These are phyloP conservation scores for Petrocephalus sullivani DNA, from an alignment of 2,797 vertebrate species.

Conservation along the genomic window DNA sequence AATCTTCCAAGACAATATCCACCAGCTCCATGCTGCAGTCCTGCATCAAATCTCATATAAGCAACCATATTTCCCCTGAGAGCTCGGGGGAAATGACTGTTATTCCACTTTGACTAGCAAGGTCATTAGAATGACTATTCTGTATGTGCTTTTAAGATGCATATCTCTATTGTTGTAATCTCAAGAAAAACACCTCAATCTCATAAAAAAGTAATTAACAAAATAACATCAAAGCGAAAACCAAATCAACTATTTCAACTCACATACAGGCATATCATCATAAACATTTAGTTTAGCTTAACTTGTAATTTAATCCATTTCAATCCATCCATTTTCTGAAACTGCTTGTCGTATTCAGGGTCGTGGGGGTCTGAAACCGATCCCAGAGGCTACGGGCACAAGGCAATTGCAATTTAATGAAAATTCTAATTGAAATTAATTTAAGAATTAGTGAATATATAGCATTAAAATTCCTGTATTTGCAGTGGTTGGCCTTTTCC, in stretches of 20 bases:
- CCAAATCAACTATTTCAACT: not conserved
- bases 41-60: slow-evolving; percentile 61
- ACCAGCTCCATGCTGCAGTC: slow-evolving; percentile 48
- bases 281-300: not conserved
- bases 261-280: not conserved
- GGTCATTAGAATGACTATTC: slow-evolving; percentile 42
- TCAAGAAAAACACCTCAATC: not conserved
- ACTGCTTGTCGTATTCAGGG: no score
- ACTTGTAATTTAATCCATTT: not conserved
- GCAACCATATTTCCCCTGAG: slow-evolving; percentile 66
- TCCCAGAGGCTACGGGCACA: no score
- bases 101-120: slow-evolving; percentile 53
- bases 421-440: not conserved
- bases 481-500: not conserved
- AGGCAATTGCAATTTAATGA: not conserved
- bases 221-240: not conserved
- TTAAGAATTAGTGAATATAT: not conserved
- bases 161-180: not conserved
- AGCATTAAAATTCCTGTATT: not conserved
- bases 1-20: slow-evolving; percentile 63
- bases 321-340: no score
- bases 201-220: not conserved
- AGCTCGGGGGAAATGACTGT: slow-evolving; percentile 60
- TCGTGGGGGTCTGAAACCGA: no score
- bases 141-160: slow-evolving; percentile 26